phyloP scores from a whole-genome alignment of 2,797 vertebrate species.

The Protonibea diacanthus region DNA sequence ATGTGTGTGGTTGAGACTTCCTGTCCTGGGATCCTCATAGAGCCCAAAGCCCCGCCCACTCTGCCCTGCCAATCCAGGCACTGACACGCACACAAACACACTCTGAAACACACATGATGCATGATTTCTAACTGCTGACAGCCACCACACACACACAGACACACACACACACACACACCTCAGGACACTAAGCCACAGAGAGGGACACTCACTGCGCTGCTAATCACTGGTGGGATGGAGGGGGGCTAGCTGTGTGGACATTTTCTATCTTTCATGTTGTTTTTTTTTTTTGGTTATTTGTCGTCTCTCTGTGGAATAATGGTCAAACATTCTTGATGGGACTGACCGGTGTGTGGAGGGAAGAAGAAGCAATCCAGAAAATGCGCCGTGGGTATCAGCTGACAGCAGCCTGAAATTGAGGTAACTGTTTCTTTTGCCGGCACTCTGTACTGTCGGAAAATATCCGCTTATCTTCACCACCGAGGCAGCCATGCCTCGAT shows the following conservation, averaged over 20 bases:
- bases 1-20: constrained; percentile 35
- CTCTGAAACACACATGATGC: constrained; percentile 63
- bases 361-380: constrained; percentile 10
- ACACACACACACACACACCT: constrained; percentile 39
- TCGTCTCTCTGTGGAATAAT: constrained; percentile 47
- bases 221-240: constrained; percentile 76
- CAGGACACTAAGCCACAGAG: constrained; percentile 40
- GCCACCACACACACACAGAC: constrained; percentile 4
- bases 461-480: not conserved
- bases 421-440: constrained; percentile 6
- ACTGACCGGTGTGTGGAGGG: constrained; percentile 14
- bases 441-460: not conserved
- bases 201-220: constrained; percentile 56
- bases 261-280: constrained; percentile 24
- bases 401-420: constrained; percentile 42
- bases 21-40: constrained; percentile 74
- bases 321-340: constrained; percentile 39
- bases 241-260: constrained; percentile 64
- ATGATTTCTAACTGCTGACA: constrained; percentile 63
- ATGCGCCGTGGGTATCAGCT: not conserved
- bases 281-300: not conserved
- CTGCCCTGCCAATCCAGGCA: constrained; percentile 63
- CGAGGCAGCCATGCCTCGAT: constrained; percentile 50
- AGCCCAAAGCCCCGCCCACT: constrained; percentile 67
- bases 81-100: constrained; percentile 56